phyloP scores from a whole-genome alignment of 2,113 vertebrate species.

The Panthera leo region DNA sequence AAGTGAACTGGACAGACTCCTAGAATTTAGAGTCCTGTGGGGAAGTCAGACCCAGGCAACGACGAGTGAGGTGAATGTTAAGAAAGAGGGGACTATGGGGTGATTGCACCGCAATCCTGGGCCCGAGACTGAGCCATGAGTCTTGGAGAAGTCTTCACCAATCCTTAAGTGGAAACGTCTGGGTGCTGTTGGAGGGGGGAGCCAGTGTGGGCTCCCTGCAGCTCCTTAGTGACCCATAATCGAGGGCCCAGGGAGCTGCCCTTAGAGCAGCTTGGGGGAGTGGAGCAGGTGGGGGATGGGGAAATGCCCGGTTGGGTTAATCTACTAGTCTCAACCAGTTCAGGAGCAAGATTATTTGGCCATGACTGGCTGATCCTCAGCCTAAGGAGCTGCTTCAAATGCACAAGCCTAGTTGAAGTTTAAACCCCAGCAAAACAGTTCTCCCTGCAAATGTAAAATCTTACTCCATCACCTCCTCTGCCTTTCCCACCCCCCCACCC shows the following conservation, averaged over 20 bases:
- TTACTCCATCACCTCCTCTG: not conserved
- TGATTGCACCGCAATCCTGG: not conserved
- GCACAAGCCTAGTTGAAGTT: constrained; percentile 57
- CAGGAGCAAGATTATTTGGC: not conserved
- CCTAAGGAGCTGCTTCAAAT: constrained; percentile 3
- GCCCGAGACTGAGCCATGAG: not conserved
- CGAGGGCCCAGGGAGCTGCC: not conserved
- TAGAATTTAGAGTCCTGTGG: not conserved
- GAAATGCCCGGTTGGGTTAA: not conserved
- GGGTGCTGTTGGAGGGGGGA: not conserved
- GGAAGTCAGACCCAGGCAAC: not conserved
- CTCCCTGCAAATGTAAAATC: constrained; percentile 53
- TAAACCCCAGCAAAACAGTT: constrained; percentile 66
- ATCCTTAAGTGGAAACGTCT: not conserved
- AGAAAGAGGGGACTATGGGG: not conserved
- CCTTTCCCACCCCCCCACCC: fast-evolving
- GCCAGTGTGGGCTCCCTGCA: not conserved
- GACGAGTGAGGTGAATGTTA: not conserved
- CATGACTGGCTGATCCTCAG: constrained; percentile 32
- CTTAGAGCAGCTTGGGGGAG: not conserved
- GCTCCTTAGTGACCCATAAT: not conserved
- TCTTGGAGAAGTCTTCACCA: not conserved
- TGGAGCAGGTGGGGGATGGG: not conserved
- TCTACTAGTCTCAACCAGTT: constrained; percentile 30
- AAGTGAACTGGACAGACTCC: not conserved